Evolutionary conservation across 2,113 vertebrate genomes (phyloP).

Genomic region (Nycticebus coucang): DNA sequence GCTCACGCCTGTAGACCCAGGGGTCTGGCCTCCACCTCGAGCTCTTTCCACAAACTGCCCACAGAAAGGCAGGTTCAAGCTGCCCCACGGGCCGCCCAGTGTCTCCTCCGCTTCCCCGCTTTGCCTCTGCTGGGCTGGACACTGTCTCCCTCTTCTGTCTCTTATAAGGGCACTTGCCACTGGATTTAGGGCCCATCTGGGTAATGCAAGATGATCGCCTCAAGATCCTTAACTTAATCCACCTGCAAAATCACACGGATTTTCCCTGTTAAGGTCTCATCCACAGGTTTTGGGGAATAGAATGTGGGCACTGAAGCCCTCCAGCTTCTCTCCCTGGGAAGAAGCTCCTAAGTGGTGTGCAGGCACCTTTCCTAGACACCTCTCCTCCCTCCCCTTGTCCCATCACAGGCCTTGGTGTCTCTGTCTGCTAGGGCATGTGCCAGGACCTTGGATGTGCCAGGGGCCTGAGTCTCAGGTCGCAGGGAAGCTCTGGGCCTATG

Average conservation of each 20-base stretch:
- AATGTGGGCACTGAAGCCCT: not conserved
- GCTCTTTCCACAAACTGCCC: not conserved
- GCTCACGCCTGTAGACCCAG: not conserved
- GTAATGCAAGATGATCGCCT: not conserved
- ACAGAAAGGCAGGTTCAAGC: not conserved
- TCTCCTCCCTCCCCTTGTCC: fast-evolving
- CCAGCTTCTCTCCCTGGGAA: not conserved
- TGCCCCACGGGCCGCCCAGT: fast-evolving
- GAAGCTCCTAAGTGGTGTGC: not conserved
- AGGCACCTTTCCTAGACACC: not conserved
- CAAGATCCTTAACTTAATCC: not conserved
- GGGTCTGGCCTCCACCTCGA: not conserved
- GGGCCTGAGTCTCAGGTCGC: no score
- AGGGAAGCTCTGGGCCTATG: not conserved
- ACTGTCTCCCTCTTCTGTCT: not conserved
- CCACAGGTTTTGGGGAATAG: not conserved
- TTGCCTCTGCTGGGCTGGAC: not conserved
- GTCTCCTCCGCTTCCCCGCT: not conserved
- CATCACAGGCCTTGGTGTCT: not conserved
- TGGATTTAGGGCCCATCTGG: not conserved
- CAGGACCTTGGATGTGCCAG: no score
- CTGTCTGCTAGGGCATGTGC: not conserved
- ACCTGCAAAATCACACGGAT: not conserved
- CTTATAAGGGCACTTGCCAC: not conserved
- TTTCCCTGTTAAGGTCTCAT: not conserved